These are phyloP conservation scores for Empidonax alnorum DNA, from an alignment of 2,113 vertebrate species.

Conservation along the genomic window DNA sequence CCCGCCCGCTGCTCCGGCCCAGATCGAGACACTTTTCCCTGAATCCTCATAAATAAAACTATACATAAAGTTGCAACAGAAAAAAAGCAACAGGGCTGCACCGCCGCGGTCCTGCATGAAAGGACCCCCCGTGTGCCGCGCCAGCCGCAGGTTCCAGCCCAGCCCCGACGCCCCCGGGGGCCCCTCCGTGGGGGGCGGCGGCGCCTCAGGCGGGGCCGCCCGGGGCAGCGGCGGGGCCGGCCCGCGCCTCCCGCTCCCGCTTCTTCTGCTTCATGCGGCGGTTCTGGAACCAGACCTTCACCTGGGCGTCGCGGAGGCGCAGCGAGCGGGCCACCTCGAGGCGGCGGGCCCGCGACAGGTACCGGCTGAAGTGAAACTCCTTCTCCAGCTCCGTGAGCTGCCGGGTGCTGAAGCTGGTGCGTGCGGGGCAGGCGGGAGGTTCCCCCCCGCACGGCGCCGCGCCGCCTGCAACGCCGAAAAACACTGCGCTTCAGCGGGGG, in stretches of 20 bases:
- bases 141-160: background rate
- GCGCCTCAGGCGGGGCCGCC: background rate
- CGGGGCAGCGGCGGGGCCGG: conserved; percentile 24
- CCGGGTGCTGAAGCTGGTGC: conserved; percentile 81
- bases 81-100: background rate
- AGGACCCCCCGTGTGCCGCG: background rate
- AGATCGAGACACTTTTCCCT: background rate
- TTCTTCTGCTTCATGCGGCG: conserved; percentile 94
- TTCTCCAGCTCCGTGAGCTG: conserved; percentile 82
- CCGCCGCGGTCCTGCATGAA: background rate
- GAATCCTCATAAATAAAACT: background rate
- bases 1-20: background rate
- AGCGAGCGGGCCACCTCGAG: conserved; percentile 76
- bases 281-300: conserved; percentile 99
- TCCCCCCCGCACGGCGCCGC: conserved; percentile 55
- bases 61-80: background rate
- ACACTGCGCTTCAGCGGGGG: background rate
- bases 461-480: conserved; percentile 69
- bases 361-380: conserved; percentile 82
- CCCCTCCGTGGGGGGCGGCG: background rate
- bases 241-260: conserved; percentile 76
- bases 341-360: conserved; percentile 76
- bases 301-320: conserved; percentile 86
- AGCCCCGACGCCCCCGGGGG: background rate
- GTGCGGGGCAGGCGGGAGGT: conserved; percentile 54